These are phyloP conservation scores for Chrysina gloriosa DNA, from an alignment of 2,888 invertebrate species.

Conservation along the genomic window DNA sequence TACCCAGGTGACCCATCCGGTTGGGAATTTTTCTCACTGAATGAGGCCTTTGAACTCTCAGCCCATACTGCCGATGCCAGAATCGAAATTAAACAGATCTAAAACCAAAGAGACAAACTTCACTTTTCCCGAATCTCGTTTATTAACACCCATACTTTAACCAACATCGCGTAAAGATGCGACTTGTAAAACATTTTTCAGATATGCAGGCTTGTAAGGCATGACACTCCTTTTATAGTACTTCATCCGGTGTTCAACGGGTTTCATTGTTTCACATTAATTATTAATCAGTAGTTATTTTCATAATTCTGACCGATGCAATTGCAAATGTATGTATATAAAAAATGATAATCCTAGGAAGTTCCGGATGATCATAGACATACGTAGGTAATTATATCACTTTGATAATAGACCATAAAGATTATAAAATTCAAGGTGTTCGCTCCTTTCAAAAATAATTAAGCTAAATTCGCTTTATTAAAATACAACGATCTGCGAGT, in stretches of 20 bases:
- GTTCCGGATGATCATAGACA: background rate
- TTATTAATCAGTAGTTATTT: background rate
- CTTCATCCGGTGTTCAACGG: background rate
- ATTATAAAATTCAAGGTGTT: slow-evolving; percentile 1
- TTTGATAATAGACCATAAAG: background rate
- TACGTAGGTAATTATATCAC: too few relatives aligned
- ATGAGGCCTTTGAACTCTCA: background rate
- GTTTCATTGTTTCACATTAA: background rate
- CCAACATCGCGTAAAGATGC: background rate
- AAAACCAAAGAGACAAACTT: too few relatives aligned
- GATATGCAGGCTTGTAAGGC: too few relatives aligned
- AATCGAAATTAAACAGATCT: background rate
- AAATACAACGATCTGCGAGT: background rate
- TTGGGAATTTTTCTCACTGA: background rate
- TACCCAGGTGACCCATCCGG: background rate
- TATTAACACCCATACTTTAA: background rate
- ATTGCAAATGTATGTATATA: background rate
- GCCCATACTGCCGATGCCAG: background rate
- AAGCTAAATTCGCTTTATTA: background rate
- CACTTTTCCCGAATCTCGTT: background rate
- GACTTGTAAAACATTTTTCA: too few relatives aligned
- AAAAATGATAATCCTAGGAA: background rate
- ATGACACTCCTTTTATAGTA: background rate
- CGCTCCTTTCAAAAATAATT: background rate
- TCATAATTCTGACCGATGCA: background rate